These are phyloP conservation scores for Chymomyza costata DNA, from an alignment of 1,140 invertebrate species.

Conservation along the genomic window DNA sequence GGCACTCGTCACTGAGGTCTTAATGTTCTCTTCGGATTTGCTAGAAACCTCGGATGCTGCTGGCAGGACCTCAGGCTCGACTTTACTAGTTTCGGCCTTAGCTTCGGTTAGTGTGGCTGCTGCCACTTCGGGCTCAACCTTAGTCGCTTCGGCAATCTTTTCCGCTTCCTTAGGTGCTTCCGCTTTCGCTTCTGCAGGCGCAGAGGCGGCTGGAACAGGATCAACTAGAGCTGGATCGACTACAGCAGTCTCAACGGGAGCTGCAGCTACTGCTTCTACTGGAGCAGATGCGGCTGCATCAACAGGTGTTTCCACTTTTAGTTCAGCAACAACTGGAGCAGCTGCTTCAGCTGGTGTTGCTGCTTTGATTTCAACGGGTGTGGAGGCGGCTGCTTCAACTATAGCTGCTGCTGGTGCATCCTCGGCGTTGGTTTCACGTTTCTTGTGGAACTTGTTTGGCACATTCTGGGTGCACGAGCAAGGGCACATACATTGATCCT, in stretches of 20 bases:
- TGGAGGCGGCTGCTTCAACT: background rate
- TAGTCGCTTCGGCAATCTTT: conserved; percentile 9
- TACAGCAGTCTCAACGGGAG: background rate
- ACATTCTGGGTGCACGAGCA: conserved; percentile 73
- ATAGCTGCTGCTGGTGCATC: conserved; percentile 15
- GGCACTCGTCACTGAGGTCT: conserved; percentile 39
- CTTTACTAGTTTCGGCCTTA: background rate
- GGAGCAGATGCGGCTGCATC: conserved; percentile 7
- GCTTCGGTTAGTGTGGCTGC: no score
- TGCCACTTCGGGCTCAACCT: conserved; percentile 15
- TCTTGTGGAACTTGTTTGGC: conserved; percentile 51
- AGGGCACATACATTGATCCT: conserved; percentile 73
- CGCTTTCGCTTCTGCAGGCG: conserved; percentile 14
- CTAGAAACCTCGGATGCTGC: conserved; percentile 27
- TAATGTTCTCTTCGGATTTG: conserved; percentile 22
- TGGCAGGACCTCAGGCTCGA: background rate
- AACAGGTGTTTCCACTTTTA: no score
- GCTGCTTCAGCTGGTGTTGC: conserved; percentile 6
- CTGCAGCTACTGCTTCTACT: background rate
- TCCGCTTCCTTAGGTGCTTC: conserved; percentile 19
- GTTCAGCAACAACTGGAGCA: background rate
- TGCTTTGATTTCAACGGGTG: conserved; percentile 1
- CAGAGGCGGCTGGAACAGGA: conserved; percentile 15
- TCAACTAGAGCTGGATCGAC: conserved; percentile 1
- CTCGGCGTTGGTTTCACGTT: conserved; percentile 54